Evolutionary conservation across 1,140 invertebrate genomes (phyloP).

Genomic region (Drosophila ambigua): DNA sequence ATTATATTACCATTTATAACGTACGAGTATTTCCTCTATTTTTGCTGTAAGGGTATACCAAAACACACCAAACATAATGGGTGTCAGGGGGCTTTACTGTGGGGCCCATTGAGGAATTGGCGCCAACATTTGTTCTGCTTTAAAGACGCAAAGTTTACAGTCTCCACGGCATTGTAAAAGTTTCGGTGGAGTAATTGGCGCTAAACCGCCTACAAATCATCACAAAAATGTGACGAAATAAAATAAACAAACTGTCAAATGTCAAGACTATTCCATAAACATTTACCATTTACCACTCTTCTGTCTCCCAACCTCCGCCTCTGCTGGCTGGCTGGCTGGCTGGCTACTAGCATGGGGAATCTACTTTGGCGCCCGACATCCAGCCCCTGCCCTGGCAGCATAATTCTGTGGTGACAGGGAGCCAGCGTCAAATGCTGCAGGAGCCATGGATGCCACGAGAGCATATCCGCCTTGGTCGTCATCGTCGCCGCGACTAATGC

Average conservation of each 20-base stretch:
- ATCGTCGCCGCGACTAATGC: constrained; percentile 44
- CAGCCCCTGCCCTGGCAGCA: constrained; percentile 13
- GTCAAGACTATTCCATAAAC: constrained; percentile 77
- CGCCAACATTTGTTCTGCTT: constrained; percentile 63
- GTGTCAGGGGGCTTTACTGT: no score
- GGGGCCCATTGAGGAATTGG: constrained; percentile 49
- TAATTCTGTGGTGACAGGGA: constrained; percentile 44
- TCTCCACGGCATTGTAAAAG: constrained; percentile 57
- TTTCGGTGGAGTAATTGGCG: constrained; percentile 72
- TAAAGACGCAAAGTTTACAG: constrained; percentile 63
- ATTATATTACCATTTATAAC: no score
- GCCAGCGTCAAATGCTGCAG: constrained; percentile 13
- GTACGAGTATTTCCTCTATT: background rate
- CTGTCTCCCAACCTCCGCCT: constrained; percentile 2
- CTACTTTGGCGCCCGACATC: background rate
- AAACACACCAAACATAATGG: background rate
- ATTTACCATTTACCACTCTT: constrained; percentile 57
- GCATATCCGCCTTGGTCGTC: constrained; percentile 39
- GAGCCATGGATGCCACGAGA: constrained; percentile 1
- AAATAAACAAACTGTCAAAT: constrained; percentile 81
- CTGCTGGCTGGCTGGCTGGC: background rate
- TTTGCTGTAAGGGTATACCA: background rate
- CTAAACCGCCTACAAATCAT: constrained; percentile 81
- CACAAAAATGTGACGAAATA: constrained; percentile 80
- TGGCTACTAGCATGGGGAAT: constrained; percentile 1